Evolutionary conservation across 2,888 invertebrate species (phyloP).

Genomic region (Chaitophorus viminalis): DNA sequence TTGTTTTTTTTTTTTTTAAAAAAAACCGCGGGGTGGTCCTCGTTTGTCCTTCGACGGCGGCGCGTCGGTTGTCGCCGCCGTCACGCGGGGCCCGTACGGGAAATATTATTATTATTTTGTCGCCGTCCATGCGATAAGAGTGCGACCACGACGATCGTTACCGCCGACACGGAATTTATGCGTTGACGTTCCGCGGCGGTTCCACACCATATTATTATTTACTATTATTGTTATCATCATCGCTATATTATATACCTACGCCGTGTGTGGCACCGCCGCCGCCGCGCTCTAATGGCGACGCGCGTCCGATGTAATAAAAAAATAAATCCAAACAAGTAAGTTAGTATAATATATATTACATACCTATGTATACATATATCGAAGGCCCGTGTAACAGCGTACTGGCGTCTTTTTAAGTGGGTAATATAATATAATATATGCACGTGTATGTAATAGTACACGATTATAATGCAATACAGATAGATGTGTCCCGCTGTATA

Average conservation of each 20-base stretch:
- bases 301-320: constrained; percentile 14
- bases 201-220: neutral
- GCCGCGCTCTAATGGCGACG: neutral
- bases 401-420: no score
- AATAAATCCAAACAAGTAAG: neutral
- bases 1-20: no score
- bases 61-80: no score
- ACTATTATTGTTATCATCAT: neutral
- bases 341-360: no score
- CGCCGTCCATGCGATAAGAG: constrained; percentile 1
- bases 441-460: no score
- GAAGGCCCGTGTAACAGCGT: no score
- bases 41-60: neutral
- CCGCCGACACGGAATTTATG: constrained; percentile 34
- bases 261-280: constrained; percentile 24
- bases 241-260: neutral
- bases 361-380: no score
- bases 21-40: constrained; percentile 43
- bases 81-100: neutral
- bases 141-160: neutral
- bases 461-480: no score
- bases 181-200: neutral
- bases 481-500: no score
- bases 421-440: no score
- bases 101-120: constrained; percentile 8